Evolutionary conservation across 2,797 vertebrate genomes (phyloP).

Genomic region (Picus viridis): DNA sequence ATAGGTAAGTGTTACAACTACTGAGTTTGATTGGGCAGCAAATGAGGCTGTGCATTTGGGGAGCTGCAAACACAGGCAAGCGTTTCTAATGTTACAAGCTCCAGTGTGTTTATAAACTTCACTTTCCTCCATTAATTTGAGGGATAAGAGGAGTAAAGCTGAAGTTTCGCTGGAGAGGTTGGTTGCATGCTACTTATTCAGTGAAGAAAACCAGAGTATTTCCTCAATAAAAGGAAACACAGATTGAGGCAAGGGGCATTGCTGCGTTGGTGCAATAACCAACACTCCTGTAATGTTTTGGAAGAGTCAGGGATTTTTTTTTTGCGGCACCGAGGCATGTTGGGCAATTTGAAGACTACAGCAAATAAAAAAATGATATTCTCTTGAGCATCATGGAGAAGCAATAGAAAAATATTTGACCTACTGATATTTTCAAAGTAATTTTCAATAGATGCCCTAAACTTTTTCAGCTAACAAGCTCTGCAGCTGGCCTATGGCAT

Average conservation of each 20-base stretch:
- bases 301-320: not conserved
- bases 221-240: not conserved
- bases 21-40: slow-evolving; percentile 67
- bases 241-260: not conserved
- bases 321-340: not conserved
- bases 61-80: slow-evolving; percentile 29
- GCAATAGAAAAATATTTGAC: not conserved
- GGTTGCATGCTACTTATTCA: not conserved
- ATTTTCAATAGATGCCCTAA: not conserved
- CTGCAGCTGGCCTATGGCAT: not conserved
- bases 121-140: slow-evolving; percentile 37
- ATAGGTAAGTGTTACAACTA: slow-evolving; percentile 59
- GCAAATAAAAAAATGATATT: not conserved
- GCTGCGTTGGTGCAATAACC: not conserved
- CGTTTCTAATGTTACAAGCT: slow-evolving; percentile 25
- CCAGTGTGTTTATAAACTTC: slow-evolving; percentile 52
- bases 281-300: not conserved
- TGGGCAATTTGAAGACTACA: not conserved
- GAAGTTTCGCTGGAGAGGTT: not conserved
- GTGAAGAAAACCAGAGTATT: not conserved
- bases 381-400: not conserved
- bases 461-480: not conserved
- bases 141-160: slow-evolving; percentile 8
- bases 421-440: not conserved
- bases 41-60: slow-evolving; percentile 68